Conservation (phyloP, 2,797 vertebrate species). For the Carduelis carduelis region DNA sequence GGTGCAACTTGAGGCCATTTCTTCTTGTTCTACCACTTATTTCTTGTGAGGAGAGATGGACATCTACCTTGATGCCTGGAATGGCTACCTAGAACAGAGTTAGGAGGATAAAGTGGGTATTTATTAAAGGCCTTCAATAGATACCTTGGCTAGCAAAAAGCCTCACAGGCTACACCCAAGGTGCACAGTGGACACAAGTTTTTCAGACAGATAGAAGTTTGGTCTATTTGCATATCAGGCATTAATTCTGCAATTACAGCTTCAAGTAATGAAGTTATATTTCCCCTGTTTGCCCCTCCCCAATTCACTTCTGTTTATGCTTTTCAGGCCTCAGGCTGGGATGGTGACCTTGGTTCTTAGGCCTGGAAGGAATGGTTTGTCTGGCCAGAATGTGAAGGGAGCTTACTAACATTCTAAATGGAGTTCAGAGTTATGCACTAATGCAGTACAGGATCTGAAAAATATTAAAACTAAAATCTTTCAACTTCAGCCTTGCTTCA, state of each 20-base stretch:
- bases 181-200: rapidly evolving
- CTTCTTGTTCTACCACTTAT: neutral
- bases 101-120: neutral
- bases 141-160: neutral
- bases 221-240: neutral
- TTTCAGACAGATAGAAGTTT: neutral
- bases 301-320: neutral
- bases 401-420: neutral
- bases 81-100: neutral
- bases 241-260: neutral
- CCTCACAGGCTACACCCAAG: neutral
- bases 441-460: neutral
- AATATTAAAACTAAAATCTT: neutral
- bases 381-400: neutral
- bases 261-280: neutral
- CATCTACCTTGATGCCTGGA: neutral
- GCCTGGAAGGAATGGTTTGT: neutral
- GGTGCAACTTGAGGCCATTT: neutral
- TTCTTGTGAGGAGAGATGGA: neutral
- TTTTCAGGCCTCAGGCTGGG: neutral
- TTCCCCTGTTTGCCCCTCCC: neutral
- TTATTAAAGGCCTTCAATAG: neutral
- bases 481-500: neutral
- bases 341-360: neutral
- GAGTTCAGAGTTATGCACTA: neutral